Conservation (phyloP, 2,888 invertebrate species). For the Andrena marginata region DNA sequence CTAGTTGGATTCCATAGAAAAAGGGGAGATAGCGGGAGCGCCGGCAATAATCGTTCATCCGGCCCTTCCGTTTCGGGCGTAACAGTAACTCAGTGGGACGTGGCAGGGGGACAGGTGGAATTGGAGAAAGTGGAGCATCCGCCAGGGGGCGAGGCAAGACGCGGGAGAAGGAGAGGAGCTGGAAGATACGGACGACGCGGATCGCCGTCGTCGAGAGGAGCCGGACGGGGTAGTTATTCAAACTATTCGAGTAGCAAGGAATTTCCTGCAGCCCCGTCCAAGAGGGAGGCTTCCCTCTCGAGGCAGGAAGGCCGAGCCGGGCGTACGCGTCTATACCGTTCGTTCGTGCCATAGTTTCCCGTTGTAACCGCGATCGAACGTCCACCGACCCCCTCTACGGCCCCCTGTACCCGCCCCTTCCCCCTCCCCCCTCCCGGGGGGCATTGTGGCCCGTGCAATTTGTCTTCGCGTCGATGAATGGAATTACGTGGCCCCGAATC, state of each 20-base stretch:
- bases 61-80: neutral
- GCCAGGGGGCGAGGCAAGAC: constrained; percentile 3
- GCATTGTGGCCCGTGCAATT: constrained; percentile 72
- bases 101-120: neutral
- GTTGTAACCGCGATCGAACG: constrained; percentile 73
- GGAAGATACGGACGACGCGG: constrained; percentile 29
- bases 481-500: constrained; percentile 71
- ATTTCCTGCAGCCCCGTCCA: constrained; percentile 66
- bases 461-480: constrained; percentile 73
- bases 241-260: constrained; percentile 75
- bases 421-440: constrained; percentile 26
- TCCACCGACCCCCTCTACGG: constrained; percentile 41
- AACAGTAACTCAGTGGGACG: constrained; percentile 4
- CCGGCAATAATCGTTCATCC: neutral
- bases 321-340: constrained; percentile 44
- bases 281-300: constrained; percentile 21
- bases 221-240: constrained; percentile 71
- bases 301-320: constrained; percentile 4
- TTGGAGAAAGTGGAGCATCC: constrained; percentile 13
- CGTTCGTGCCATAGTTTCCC: constrained; percentile 71
- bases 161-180: constrained; percentile 1
- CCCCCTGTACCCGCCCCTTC: constrained; percentile 22
- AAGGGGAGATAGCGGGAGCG: too few species aligned
- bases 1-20: too few species aligned
- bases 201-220: constrained; percentile 48